Evolutionary conservation across 2,113 vertebrate species (phyloP).

Genomic region (Patagioenas fasciata): DNA sequence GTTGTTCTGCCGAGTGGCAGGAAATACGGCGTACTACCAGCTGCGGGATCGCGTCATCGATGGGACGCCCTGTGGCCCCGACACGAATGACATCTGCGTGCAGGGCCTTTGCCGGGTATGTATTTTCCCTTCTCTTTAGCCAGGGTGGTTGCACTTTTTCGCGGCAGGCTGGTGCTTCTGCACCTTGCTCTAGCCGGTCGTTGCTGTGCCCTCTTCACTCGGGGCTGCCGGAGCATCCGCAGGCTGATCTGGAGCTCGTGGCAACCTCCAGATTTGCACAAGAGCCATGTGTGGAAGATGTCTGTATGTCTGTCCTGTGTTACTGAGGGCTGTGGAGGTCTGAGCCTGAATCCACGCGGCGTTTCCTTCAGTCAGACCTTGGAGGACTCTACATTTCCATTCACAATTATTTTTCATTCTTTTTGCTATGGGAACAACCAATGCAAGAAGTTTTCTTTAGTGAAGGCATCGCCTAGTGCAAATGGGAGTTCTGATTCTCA

Average conservation of each 20-base stretch:
- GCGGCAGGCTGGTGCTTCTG: fast-evolving
- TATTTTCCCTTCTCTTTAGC: background rate
- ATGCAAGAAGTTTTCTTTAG: background rate
- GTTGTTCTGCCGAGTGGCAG: slow-evolving; percentile 94
- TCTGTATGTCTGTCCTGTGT: background rate
- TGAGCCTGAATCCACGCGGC: background rate
- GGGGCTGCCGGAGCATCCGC: background rate
- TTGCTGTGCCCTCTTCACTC: fast-evolving
- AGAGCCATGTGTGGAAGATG: background rate
- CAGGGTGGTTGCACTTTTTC: fast-evolving
- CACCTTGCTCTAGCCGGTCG: fast-evolving
- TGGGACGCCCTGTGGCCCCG: slow-evolving; percentile 94
- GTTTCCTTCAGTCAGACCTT: background rate
- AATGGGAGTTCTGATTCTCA: background rate
- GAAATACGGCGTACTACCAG: slow-evolving; percentile 95
- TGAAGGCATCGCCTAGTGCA: background rate
- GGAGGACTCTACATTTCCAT: background rate
- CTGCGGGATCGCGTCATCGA: slow-evolving; percentile 95
- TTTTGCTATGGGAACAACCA: background rate
- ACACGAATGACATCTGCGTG: slow-evolving; percentile 97
- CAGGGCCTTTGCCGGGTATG: slow-evolving; percentile 96
- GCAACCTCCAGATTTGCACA: background rate
- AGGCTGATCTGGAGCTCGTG: background rate
- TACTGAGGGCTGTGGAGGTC: background rate
- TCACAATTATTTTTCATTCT: background rate